phyloP scores from a whole-genome alignment of 1,140 invertebrate species.

The Maconellicoccus hirsutus region DNA sequence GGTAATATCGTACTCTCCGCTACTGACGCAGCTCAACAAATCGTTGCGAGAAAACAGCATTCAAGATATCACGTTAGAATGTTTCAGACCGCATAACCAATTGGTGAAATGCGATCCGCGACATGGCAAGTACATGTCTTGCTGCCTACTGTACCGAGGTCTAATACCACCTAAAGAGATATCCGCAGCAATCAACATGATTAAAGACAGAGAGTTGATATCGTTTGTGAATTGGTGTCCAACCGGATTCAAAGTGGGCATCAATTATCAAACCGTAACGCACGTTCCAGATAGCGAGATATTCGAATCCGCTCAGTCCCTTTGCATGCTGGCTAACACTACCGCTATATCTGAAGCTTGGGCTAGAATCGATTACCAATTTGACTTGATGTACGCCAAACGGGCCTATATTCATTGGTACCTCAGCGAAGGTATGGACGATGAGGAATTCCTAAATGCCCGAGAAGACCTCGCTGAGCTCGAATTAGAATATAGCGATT shows the following conservation, averaged over 20 bases:
- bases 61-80: slow-evolving; percentile 38
- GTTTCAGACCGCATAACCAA: slow-evolving; percentile 39
- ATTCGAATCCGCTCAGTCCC: slow-evolving; percentile 40
- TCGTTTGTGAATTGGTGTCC: slow-evolving; percentile 49
- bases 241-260: slow-evolving; percentile 37
- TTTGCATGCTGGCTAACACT: slow-evolving; percentile 48
- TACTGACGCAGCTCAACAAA: slow-evolving; percentile 41
- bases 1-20: slow-evolving; percentile 33
- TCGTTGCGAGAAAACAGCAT: slow-evolving; percentile 41
- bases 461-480: background rate
- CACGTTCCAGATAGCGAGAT: slow-evolving; percentile 46
- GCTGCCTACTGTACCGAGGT: slow-evolving; percentile 44
- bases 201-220: slow-evolving; percentile 29
- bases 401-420: slow-evolving; percentile 69
- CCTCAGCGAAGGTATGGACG: slow-evolving; percentile 61
- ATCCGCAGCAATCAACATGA: slow-evolving; percentile 43
- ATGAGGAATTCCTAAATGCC: slow-evolving; percentile 62
- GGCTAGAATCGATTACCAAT: slow-evolving; percentile 60
- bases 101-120: slow-evolving; percentile 46
- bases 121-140: slow-evolving; percentile 43
- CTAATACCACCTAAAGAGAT: slow-evolving; percentile 46
- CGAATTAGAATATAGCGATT: slow-evolving; percentile 10
- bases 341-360: slow-evolving; percentile 66
- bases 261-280: slow-evolving; percentile 39
- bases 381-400: slow-evolving; percentile 69